Evolutionary conservation across 2,888 invertebrate genomes (phyloP).

Genomic region (Andrena camellia): DNA sequence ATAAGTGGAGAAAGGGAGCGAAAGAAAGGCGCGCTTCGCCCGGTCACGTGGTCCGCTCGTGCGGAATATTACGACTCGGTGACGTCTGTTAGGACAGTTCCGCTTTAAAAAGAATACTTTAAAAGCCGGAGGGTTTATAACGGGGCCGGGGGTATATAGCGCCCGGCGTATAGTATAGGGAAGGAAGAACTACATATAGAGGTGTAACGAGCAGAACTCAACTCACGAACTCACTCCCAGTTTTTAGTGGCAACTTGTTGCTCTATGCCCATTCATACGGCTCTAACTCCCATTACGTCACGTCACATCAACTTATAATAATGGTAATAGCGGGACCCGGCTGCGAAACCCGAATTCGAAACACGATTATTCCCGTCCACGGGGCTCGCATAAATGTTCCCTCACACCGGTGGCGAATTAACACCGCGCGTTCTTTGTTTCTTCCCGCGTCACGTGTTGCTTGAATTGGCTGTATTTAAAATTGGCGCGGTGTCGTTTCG

Average conservation of each 20-base stretch:
- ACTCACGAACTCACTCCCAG: conserved; percentile 85
- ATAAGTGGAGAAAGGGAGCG: conserved; percentile 25
- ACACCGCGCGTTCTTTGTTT: conserved; percentile 44
- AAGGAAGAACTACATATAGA: conserved; percentile 85
- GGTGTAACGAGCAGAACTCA: conserved; percentile 85
- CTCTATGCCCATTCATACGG: conserved; percentile 85
- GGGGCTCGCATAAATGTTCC: conserved; percentile 60
- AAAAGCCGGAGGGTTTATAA: conserved; percentile 85
- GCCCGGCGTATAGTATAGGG: conserved; percentile 83
- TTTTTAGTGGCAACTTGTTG: conserved; percentile 86
- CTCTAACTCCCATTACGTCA: conserved; percentile 85
- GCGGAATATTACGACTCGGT: conserved; percentile 79
- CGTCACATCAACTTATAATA: conserved; percentile 85
- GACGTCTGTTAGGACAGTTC: conserved; percentile 84
- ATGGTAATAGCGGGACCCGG: conserved; percentile 81
- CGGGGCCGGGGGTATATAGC: conserved; percentile 80
- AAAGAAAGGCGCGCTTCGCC: conserved; percentile 37
- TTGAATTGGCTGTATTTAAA: background rate
- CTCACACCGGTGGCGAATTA: conserved; percentile 53
- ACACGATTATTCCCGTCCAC: conserved; percentile 76
- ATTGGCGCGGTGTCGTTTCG: no score
- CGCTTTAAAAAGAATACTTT: conserved; percentile 85
- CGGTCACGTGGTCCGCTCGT: conserved; percentile 43
- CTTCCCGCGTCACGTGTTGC: background rate
- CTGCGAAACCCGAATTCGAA: conserved; percentile 78